Base-by-base conservation (phyloP, 2,797 vertebrate genomes). In the Acrocephalus scirpaceus region DNA sequence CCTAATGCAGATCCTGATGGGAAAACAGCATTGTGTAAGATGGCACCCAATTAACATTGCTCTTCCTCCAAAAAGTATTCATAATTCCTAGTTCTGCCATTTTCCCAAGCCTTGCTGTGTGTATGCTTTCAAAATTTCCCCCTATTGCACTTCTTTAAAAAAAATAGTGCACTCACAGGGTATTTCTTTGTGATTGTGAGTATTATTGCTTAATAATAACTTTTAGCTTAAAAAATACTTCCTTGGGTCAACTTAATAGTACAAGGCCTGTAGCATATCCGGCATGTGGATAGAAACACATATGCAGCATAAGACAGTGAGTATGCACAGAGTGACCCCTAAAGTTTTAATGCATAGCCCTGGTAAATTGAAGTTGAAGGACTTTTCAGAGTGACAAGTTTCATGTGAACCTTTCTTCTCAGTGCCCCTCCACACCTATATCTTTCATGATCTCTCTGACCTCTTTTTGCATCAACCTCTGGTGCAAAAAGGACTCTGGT, bases 21-120 rank as follows among this genome's bases (percentile, higher is more conserved):
- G 77, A 92, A 96, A 97, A 93, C 44, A 95, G 45, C 67, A 91
- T 47, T 56, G 94, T 86, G 44, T 51, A 95, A 90, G 42, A 82
- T 69, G 56, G 82, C 30, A 89, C 69, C 29, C 36, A 89, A 76
- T 91, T 90, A 67, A 56, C 53, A 75, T 32, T n/a, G 2, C 3
- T 21, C 13, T 57, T 70, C 13, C 11, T 19, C 9, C 1, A 20
- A 34, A 61, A 58, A 53, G 1, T 10, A 8, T 29, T 81, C 19
- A 17, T 36, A 76, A 67, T 70, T 92, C 30, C 27, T 53, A 38
- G 8, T 57, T 88, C 19, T 86, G 8, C 17, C 66, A 10, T 7
- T 82, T 92, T 86, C 38, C 50, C 7, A 36, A 15, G 18, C 10
- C 9, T 58, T 70, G 14, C 3, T 57, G 2, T 20, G 4, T 21